phyloP scores from a whole-genome alignment of 2,888 invertebrate genomes.

The Peribatodes rhomboidaria region DNA sequence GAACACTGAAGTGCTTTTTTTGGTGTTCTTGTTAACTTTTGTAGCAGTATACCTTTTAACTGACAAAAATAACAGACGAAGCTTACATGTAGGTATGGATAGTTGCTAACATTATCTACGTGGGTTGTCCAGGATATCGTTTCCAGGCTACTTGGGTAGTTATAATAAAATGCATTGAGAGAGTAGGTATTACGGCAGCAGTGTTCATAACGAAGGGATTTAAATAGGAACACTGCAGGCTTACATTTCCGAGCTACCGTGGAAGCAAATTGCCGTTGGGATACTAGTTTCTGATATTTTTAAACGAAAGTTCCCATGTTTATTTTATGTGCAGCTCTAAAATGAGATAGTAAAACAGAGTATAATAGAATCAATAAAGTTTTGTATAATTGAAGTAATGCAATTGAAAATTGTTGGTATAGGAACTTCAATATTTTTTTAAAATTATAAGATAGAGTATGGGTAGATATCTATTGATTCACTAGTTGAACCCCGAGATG shows the following conservation, averaged over 20 bases:
- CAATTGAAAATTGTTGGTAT: neutral
- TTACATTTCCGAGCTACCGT: neutral
- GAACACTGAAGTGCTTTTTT: slow-evolving; percentile 3
- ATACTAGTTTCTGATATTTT: slow-evolving; percentile 3
- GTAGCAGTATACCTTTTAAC: no score
- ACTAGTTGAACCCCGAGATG: no score
- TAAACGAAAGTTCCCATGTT: neutral
- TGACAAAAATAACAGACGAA: no score
- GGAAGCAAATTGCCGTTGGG: slow-evolving; percentile 2
- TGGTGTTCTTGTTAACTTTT: slow-evolving; percentile 8
- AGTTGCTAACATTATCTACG: neutral
- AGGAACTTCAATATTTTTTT: no score
- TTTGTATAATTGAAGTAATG: neutral
- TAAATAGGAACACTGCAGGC: slow-evolving; percentile 3
- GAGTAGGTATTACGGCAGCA: no score
- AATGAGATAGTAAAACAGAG: neutral
- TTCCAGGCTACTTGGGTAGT: neutral
- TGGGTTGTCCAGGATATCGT: no score
- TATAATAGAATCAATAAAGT: neutral
- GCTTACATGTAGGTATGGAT: no score
- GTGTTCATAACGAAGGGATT: slow-evolving; percentile 5
- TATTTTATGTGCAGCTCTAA: neutral
- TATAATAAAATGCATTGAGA: neutral
- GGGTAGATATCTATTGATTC: no score
- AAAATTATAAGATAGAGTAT: no score